Evolutionary conservation across 2,888 invertebrate species (phyloP).

Genomic region (Drosophila percnosoma): DNA sequence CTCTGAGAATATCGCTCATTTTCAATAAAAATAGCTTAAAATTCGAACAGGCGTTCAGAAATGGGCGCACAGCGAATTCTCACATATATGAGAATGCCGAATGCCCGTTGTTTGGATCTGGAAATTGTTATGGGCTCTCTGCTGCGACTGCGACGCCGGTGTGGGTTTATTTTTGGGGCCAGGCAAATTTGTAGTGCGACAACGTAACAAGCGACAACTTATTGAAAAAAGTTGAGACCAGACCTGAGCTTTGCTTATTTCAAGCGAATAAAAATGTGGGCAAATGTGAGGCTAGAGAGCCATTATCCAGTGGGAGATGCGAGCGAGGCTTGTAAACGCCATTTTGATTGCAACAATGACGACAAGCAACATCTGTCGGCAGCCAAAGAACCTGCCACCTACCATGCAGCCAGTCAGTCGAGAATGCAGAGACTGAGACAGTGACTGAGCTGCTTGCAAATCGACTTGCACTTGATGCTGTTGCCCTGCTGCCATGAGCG

Average conservation of each 20-base stretch:
- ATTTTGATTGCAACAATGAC: constrained; percentile 64
- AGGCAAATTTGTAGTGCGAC: constrained; percentile 50
- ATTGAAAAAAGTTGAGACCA: constrained; percentile 52
- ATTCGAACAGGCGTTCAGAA: constrained; percentile 75
- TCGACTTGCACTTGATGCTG: constrained; percentile 76
- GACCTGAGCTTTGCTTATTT: constrained; percentile 30
- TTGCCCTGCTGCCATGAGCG: constrained; percentile 80
- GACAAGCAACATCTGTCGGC: constrained; percentile 56
- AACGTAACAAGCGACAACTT: constrained; percentile 42
- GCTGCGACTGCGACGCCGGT: constrained; percentile 13
- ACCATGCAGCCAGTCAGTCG: constrained; percentile 24
- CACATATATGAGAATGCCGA: constrained; percentile 27
- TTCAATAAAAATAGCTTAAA: constrained; percentile 82
- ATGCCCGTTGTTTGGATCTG: constrained; percentile 23
- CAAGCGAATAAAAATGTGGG: neutral
- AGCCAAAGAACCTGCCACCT: constrained; percentile 59
- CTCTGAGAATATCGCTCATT: constrained; percentile 73
- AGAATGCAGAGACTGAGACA: constrained; percentile 23
- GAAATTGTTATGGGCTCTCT: constrained; percentile 37
- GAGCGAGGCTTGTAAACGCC: constrained; percentile 48
- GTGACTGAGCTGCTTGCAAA: constrained; percentile 42
- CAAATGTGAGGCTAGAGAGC: constrained; percentile 4
- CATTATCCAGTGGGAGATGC: neutral
- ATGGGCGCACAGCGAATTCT: constrained; percentile 29
- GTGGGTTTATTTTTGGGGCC: constrained; percentile 59